Percentiles rank a stretch among this genome's conserved stretches.
Conservation (phyloP, 2,888 invertebrate genomes). For the Drosophila nigricruria region DNA sequence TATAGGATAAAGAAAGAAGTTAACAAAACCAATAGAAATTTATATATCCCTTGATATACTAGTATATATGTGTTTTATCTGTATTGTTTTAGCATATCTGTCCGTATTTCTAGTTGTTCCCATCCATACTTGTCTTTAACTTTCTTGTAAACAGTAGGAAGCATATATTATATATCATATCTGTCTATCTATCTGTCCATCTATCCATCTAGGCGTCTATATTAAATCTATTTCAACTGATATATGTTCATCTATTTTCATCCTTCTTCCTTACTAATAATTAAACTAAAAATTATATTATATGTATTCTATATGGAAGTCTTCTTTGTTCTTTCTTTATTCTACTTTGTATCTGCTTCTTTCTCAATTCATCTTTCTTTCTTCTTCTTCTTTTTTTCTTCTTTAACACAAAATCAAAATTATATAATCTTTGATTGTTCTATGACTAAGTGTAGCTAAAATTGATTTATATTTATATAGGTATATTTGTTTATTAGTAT, state of each 20-base stretch:
- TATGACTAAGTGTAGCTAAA: not conserved
- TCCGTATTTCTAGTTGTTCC: too few relatives aligned
- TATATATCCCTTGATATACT: not conserved
- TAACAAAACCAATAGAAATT: not conserved
- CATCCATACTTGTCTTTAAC: not conserved
- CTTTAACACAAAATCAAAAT: not conserved
- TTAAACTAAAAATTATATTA: too few relatives aligned
- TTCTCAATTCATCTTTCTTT: not conserved
- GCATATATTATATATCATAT: too few relatives aligned
- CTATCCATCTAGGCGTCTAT: too few relatives aligned
- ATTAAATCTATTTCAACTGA: too few relatives aligned
- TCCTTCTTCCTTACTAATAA: too few relatives aligned
- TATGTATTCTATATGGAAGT: too few relatives aligned
- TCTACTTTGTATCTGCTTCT: not conserved
- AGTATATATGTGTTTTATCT: not conserved
- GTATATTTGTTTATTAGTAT: slow-evolving; percentile 18
- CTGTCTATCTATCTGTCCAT: too few relatives aligned
- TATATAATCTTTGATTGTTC: not conserved
- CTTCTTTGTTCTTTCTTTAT: not conserved
- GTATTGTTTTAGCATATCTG: not conserved
- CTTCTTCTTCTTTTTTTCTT: not conserved
- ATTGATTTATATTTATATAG: not conserved
- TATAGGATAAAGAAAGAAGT: not conserved
- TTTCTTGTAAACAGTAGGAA: too few relatives aligned
- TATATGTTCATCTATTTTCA: too few relatives aligned